Evolutionary conservation across 2,888 invertebrate species (phyloP).

Genomic region (Ganaspis brasiliensis): DNA sequence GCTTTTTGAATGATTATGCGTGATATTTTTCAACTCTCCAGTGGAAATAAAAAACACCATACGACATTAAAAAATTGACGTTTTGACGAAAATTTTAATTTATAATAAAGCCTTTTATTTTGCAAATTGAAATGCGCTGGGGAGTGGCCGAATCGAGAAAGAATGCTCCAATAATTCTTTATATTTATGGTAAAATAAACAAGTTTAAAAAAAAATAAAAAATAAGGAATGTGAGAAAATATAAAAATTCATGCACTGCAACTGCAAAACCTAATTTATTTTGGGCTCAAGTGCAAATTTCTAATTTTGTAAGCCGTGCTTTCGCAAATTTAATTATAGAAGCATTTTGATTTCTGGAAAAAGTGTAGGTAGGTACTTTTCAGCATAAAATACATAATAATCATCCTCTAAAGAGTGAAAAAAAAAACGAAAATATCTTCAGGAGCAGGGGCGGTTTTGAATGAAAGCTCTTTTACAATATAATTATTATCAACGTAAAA

Average conservation of each 20-base stretch:
- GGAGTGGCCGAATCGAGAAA: no score
- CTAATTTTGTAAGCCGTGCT: conserved; percentile 6
- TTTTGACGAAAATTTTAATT: no score
- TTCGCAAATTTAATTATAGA: conserved; percentile 3
- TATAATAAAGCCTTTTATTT: no score
- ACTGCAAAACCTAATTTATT: neutral
- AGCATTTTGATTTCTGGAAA: no score
- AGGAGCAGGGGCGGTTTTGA: neutral
- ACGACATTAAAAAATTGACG: no score
- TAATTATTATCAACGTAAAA: conserved; percentile 46
- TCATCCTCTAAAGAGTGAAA: neutral
- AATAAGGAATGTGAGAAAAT: neutral
- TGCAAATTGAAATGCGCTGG: no score
- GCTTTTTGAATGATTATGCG: no score
- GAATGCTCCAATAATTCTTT: no score
- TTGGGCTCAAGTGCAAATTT: neutral
- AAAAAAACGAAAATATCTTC: neutral
- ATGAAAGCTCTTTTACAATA: conserved; percentile 21
- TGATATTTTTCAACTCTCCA: no score
- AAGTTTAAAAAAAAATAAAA: no score
- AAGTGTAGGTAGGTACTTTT: neutral
- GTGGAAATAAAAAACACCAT: no score
- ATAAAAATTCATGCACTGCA: conserved; percentile 9
- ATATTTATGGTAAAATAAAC: no score
- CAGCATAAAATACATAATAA: neutral